These are phyloP conservation scores for Scytalopus superciliaris DNA, from an alignment of 2,113 vertebrate species.

Conservation along the genomic window DNA sequence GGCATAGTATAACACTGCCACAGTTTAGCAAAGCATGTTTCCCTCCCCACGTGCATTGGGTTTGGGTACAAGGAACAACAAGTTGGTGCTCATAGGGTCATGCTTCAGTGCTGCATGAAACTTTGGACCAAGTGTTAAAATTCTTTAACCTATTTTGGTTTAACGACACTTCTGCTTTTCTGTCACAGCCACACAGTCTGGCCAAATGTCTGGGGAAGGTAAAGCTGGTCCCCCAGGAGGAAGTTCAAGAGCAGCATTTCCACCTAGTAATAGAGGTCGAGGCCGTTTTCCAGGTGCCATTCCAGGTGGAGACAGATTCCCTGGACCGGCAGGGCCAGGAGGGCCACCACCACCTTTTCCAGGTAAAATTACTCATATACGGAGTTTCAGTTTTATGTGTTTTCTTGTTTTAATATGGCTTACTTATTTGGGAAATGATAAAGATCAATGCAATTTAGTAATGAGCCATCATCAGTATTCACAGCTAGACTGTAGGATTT, in stretches of 20 bases:
- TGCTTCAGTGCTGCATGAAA: neutral
- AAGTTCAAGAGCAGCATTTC: constrained; percentile 88
- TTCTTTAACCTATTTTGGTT: neutral
- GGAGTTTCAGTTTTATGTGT: constrained; percentile 45
- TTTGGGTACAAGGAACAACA: neutral
- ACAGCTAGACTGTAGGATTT: constrained; percentile 27
- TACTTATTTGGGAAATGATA: constrained; percentile 41
- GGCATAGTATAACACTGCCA: neutral
- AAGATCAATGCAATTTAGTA: constrained; percentile 47
- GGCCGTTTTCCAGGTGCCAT: constrained; percentile 93
- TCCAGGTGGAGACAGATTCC: constrained; percentile 93
- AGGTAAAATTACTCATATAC: constrained; percentile 73
- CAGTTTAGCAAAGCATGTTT: neutral
- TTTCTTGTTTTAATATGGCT: constrained; percentile 50
- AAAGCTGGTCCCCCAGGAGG: constrained; percentile 95
- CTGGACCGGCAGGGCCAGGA: constrained; percentile 91
- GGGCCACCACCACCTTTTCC: constrained; percentile 93
- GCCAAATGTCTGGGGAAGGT: constrained; percentile 99
- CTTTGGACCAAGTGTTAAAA: neutral
- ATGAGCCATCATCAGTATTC: neutral
- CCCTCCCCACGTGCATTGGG: neutral
- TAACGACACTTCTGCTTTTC: neutral
- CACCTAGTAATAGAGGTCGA: constrained; percentile 89
- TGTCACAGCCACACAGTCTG: constrained; percentile 88
- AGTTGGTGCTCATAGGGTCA: neutral